A percentile compares a stretch with the other conserved stretches of the same genome.
These are phyloP conservation scores for Sinella curviseta DNA, from an alignment of 1,140 invertebrate genomes.

Conservation along the genomic window DNA sequence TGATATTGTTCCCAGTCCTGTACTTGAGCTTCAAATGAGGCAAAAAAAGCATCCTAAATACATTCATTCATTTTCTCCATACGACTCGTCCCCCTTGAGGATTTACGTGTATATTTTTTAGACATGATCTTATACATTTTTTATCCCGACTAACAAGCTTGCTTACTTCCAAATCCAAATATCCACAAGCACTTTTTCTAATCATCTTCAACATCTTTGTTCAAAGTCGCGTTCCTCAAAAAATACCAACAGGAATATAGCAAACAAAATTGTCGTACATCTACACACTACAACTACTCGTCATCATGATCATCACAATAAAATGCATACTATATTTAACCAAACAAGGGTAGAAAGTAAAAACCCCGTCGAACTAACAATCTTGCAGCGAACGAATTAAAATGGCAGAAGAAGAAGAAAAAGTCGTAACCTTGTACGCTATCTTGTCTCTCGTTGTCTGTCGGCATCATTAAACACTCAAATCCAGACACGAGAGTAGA, in stretches of 20 bases:
- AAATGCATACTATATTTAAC: too few relatives aligned
- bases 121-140: background rate
- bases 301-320: too few relatives aligned
- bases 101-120: too few relatives aligned
- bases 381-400: background rate
- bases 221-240: too few relatives aligned
- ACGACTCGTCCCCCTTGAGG: too few relatives aligned
- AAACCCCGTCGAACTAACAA: background rate
- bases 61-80: too few relatives aligned
- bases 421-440: background rate
- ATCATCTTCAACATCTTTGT: too few relatives aligned
- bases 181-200: slow-evolving; percentile 22
- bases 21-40: background rate
- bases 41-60: background rate
- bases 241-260: background rate
- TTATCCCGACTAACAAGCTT: background rate
- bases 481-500: slow-evolving; percentile 1
- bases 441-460: slow-evolving; percentile 6
- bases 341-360: background rate
- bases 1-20: background rate
- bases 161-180: too few relatives aligned
- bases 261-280: background rate
- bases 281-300: too few relatives aligned
- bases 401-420: background rate
- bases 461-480: slow-evolving; percentile 27